Conservation (phyloP, 64 coral and sea anemone genomes). For the Dendronephthya gigantea region DNA sequence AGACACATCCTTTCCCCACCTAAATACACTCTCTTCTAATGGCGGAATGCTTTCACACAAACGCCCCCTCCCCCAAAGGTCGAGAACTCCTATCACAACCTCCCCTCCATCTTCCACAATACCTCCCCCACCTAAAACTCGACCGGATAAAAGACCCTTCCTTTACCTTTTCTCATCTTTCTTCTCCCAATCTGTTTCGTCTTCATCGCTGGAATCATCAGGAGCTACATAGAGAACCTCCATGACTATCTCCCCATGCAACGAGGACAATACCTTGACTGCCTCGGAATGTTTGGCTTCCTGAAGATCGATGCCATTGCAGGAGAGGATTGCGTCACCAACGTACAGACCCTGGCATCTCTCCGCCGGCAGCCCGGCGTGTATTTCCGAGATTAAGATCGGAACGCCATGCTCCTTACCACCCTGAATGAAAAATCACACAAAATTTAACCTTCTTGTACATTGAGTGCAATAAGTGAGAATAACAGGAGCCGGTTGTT, state of each 20-base stretch:
- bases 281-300: constrained; percentile 94
- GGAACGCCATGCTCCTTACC: constrained; percentile 98
- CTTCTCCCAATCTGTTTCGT: constrained; percentile 67
- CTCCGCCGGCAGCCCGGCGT: constrained; percentile 71
- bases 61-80: no score
- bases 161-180: constrained; percentile 75
- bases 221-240: constrained; percentile 94
- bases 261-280: constrained; percentile 58
- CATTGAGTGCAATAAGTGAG: no score
- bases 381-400: constrained; percentile 93
- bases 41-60: no score
- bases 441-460: no score
- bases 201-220: constrained; percentile 98
- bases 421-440: constrained; percentile 40
- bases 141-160: background rate
- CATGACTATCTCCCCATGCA: constrained; percentile 91
- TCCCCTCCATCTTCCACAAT: no score
- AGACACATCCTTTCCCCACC: no score
- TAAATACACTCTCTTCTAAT: no score
- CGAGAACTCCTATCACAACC: no score
- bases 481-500: no score
- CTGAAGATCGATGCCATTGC: constrained; percentile 90
- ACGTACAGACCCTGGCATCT: constrained; percentile 82
- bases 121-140: no score
- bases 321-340: constrained; percentile 89